phyloP scores from a whole-genome alignment of 2,888 invertebrate genomes.

The Timema cristinae region DNA sequence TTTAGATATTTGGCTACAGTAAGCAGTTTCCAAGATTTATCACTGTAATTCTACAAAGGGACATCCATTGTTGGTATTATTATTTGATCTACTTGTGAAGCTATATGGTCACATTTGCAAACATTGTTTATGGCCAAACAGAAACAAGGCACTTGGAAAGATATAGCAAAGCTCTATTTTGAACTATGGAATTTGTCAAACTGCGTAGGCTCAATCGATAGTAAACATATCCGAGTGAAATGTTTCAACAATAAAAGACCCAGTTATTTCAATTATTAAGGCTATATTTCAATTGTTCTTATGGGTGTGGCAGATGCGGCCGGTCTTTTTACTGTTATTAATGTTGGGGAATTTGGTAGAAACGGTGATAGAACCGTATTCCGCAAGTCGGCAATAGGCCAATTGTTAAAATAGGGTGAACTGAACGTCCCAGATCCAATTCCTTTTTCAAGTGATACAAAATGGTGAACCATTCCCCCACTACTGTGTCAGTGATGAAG shows the following conservation, averaged over 20 bases:
- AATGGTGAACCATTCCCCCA: conserved; percentile 13
- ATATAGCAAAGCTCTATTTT: conserved; percentile 8
- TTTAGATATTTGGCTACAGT: conserved; percentile 1
- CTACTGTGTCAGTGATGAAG: conserved; percentile 27
- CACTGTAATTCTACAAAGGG: conserved; percentile 12
- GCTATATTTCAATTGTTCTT: conserved; percentile 13
- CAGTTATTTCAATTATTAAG: neutral
- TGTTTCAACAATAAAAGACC: neutral
- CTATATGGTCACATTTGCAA: conserved; percentile 13
- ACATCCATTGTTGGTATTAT: conserved; percentile 13
- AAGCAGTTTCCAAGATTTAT: conserved; percentile 1
- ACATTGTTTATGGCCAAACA: neutral
- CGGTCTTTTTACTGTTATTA: conserved; percentile 14
- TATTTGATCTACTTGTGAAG: conserved; percentile 1
- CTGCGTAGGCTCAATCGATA: conserved; percentile 11
- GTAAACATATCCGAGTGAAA: neutral
- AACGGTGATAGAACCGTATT: conserved; percentile 20
- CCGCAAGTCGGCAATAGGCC: neutral
- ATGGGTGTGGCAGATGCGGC: conserved; percentile 13
- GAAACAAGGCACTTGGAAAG: neutral
- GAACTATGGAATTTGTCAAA: conserved; percentile 20
- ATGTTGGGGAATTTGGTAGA: conserved; percentile 17
- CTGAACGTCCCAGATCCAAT: conserved; percentile 13
- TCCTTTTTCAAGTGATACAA: conserved; percentile 5
- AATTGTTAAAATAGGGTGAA: neutral